These are phyloP conservation scores for Phaenicophaeus curvirostris DNA, from an alignment of 2,797 vertebrate species.

Conservation along the genomic window DNA sequence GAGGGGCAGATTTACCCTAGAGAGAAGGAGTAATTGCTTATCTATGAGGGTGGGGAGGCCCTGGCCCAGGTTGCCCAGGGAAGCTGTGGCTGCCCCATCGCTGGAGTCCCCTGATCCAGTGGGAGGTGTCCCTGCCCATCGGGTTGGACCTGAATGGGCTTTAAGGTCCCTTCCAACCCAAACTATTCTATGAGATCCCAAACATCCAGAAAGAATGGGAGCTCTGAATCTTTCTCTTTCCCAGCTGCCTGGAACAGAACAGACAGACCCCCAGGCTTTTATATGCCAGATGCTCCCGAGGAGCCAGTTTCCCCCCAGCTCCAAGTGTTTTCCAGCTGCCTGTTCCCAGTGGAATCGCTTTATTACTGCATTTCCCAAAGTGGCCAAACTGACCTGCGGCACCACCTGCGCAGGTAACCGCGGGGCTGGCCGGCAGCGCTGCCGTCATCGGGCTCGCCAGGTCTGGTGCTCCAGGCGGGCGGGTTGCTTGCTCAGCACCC, in stretches of 20 bases:
- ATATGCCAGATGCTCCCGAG: background rate
- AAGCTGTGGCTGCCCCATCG: too few species aligned
- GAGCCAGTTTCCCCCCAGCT: background rate
- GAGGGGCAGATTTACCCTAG: too few species aligned
- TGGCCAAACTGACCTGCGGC: background rate
- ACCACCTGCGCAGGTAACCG: background rate
- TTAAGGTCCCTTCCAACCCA: too few species aligned
- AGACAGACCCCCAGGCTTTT: background rate
- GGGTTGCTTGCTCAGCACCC: accelerated
- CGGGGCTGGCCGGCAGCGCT: accelerated
- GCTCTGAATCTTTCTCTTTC: background rate
- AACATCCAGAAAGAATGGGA: accelerated
- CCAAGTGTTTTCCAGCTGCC: background rate
- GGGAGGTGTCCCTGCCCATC: too few species aligned
- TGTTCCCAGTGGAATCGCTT: background rate
- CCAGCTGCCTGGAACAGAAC: background rate
- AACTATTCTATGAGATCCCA: background rate
- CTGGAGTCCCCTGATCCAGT: too few species aligned
- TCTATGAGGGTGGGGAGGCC: too few species aligned
- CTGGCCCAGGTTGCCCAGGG: too few species aligned
- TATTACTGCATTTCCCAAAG: background rate
- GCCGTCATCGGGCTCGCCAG: background rate
- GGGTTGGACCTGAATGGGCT: too few species aligned
- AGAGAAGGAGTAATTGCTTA: too few species aligned
- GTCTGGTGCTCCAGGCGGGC: too few species aligned